phyloP scores from a whole-genome alignment of 2,888 invertebrate species.

The Gonocerus acuteangulatus region DNA sequence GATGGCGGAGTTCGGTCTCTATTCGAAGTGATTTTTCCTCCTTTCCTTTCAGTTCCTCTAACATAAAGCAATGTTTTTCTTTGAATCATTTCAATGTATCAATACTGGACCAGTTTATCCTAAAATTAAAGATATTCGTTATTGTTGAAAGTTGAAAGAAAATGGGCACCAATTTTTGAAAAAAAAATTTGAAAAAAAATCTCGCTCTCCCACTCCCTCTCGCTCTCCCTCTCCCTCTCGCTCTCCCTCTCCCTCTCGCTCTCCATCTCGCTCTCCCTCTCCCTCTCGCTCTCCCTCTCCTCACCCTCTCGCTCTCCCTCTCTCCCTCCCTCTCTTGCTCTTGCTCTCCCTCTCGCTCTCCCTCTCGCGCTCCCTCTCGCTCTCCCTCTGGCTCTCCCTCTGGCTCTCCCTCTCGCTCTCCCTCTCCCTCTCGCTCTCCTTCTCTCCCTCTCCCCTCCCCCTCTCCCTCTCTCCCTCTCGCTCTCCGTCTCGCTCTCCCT shows the following conservation, averaged over 20 bases:
- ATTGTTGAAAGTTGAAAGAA: too few relatives aligned
- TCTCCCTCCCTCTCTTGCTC: neutral
- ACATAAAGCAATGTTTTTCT: neutral
- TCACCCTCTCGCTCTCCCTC: neutral
- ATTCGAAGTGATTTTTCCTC: conserved; percentile 62
- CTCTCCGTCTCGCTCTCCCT: neutral
- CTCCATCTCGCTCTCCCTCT: neutral
- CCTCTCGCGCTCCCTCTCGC: neutral
- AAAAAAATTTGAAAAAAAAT: too few relatives aligned
- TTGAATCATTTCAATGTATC: too few relatives aligned
- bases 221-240: neutral
- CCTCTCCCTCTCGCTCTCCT: neutral
- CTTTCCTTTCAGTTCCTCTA: conserved; percentile 61
- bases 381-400: neutral
- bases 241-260: neutral
- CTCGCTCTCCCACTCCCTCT: neutral
- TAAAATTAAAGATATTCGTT: too few relatives aligned
- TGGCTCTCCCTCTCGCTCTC: neutral
- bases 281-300: neutral
- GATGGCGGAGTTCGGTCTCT: conserved; percentile 60
- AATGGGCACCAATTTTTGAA: too few relatives aligned
- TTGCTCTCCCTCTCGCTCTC: neutral
- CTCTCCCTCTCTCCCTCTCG: neutral
- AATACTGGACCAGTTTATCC: too few relatives aligned
- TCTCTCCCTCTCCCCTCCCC: neutral